Percentiles rank a stretch among this genome's conserved stretches.
phyloP scores from a whole-genome alignment of 2,888 invertebrate species.

The Ceramica pisi region DNA sequence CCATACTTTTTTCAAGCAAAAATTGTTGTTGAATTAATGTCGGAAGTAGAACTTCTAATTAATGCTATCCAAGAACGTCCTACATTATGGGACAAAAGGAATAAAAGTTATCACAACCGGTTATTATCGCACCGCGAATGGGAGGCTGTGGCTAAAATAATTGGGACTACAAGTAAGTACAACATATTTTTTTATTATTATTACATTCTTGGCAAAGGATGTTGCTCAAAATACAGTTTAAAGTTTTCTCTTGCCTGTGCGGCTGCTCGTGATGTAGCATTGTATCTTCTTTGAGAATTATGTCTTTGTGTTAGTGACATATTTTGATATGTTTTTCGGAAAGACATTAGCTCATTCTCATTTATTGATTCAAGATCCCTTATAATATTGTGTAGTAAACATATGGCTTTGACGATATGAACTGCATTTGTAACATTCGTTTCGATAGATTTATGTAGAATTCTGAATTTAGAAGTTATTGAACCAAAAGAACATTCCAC shows the following conservation, averaged over 20 bases:
- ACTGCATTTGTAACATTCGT: constrained; percentile 54
- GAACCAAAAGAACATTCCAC: constrained; percentile 61
- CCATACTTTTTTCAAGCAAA: constrained; percentile 38
- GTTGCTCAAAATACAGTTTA: constrained; percentile 49
- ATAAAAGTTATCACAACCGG: too few relatives aligned
- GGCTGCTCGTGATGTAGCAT: constrained; percentile 58
- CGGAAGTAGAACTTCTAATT: too few relatives aligned
- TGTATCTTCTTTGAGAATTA: constrained; percentile 53
- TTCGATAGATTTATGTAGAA: constrained; percentile 59
- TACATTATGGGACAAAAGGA: too few relatives aligned
- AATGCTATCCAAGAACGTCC: too few relatives aligned
- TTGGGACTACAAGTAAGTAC: too few relatives aligned
- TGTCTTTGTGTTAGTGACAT: constrained; percentile 45
- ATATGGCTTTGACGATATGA: constrained; percentile 59
- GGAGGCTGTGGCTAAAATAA: too few relatives aligned
- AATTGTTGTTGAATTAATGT: background rate
- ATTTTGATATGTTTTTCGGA: constrained; percentile 46
- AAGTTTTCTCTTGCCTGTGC: constrained; percentile 56
- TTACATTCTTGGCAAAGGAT: constrained; percentile 43
- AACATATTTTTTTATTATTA: too few relatives aligned
- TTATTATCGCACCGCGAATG: too few relatives aligned
- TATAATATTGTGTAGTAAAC: constrained; percentile 59
- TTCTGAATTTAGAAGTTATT: constrained; percentile 59
- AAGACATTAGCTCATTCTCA: constrained; percentile 51
- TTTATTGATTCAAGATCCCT: constrained; percentile 57